Base-by-base conservation (phyloP, 2,797 vertebrate genomes). In the Crypturellus tataupa region DNA sequence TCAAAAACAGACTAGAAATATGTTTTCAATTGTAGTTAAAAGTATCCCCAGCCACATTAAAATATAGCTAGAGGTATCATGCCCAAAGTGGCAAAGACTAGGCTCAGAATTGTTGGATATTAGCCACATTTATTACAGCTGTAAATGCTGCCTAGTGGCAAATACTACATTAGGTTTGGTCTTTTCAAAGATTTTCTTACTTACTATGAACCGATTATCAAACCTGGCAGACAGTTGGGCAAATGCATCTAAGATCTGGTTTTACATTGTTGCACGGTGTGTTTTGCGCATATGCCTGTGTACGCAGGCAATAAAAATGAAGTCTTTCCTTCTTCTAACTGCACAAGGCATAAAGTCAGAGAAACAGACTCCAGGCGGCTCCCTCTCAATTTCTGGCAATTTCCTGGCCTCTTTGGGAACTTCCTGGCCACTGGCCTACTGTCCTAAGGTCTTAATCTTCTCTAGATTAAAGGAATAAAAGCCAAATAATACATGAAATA, bases 21-120 rank as follows among this genome's bases (percentile, higher is more conserved):
- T 76, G 23, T 1, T 87, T 90, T 80, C 64, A 85, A 93, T 85
- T 87, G 64, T 75, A 87, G 44, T 92, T 87, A 80, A 94, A 97
- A 95, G 71, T 49, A 95, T 78, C 79, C 58, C 42, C 51, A 80
- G 64, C 33, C 80, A 58, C 76, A 83, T 33, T 71, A 73, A 92
- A 97, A 87, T 39, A 75, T 53, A 92, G 47, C 64, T 67, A 75
- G 24, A 94, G 31, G 60, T 90, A 83, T 59, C 44, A 46, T 29
- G 39, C 14, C 18, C 6, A 1, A 79, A 80, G 69, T 18, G 25
- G 49, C 44, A 93, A 90, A 75, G 37, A 31, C 53, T 60, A 65
- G 14, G 25, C 60, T 81, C 27, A 1, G 68, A 88, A 70, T 4
- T 89, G 24, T 37, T 73, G 70, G 33, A 55, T 49, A 85, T 1